These are phyloP conservation scores for Malaclemys terrapin DNA, from an alignment of 2,113 vertebrate species.

Conservation along the genomic window DNA sequence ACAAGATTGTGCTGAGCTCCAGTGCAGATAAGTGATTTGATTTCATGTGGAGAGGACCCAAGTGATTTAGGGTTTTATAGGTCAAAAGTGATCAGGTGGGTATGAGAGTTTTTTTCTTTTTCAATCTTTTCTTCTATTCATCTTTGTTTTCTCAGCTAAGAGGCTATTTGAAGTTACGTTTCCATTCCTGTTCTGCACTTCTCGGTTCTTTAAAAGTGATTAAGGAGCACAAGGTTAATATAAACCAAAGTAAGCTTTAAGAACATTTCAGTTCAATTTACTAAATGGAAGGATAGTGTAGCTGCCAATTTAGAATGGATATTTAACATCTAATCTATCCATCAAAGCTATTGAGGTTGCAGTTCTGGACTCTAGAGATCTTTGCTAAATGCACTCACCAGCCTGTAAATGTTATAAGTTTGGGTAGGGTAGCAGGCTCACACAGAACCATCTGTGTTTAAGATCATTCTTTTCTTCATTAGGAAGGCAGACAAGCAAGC, in stretches of 20 bases:
- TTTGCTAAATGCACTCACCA: not conserved
- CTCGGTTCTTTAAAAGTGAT: not conserved
- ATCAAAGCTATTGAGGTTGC: not conserved
- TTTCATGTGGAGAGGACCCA: not conserved
- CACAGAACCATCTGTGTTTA: not conserved
- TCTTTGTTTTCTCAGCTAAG: not conserved
- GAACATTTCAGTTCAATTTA: not conserved
- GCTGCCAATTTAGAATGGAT: not conserved
- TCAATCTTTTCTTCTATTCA: not conserved
- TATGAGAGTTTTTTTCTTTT: not conserved
- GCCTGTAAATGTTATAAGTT: fast-evolving
- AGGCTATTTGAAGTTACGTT: not conserved
- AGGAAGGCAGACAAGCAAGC: not conserved
- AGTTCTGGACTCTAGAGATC: not conserved
- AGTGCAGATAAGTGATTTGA: not conserved
- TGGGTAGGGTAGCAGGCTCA: not conserved
- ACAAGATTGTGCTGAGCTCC: not conserved
- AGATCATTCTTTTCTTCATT: not conserved
- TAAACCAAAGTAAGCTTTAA: not conserved
- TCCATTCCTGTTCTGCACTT: not conserved
- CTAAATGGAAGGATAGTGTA: fast-evolving
- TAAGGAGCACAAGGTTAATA: not conserved
- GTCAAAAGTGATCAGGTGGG: not conserved
- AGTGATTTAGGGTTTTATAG: not conserved
- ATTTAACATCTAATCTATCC: not conserved